Percentiles rank a stretch among this genome's conserved stretches.
Conservation (phyloP, 2,888 invertebrate genomes). For the Tryphoninae sp. region DNA sequence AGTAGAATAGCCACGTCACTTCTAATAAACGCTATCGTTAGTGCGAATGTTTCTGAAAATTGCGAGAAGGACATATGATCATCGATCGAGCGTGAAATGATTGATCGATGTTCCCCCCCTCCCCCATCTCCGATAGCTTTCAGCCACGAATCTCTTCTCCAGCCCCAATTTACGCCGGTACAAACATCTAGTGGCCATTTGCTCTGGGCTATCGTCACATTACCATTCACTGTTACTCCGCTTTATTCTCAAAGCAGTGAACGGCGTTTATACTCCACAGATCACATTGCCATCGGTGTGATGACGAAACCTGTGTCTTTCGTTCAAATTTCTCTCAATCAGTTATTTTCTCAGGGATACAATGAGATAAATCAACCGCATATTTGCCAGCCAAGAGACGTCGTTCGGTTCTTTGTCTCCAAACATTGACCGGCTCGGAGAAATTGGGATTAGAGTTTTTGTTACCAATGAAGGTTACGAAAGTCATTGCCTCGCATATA, state of each 20-base stretch:
- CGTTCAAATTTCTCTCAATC: no score
- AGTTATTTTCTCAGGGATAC: no score
- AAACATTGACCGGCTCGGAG: no score
- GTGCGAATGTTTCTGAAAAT: neutral
- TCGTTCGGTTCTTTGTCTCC: no score
- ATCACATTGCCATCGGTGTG: neutral
- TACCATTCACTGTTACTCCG: neutral
- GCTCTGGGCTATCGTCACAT: conserved; percentile 6
- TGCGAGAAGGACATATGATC: neutral
- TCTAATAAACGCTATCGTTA: conserved; percentile 1
- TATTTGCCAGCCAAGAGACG: no score
- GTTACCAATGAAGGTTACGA: no score
- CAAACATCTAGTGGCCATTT: neutral
- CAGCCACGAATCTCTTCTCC: neutral
- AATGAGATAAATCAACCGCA: no score
- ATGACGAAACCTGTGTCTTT: neutral
- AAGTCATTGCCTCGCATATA: no score
- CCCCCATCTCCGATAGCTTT: conserved; percentile 6
- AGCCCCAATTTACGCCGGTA: neutral
- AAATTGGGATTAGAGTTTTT: no score
- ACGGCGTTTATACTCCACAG: neutral
- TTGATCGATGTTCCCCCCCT: neutral
- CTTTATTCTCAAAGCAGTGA: conserved; percentile 4
- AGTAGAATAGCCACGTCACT: neutral
- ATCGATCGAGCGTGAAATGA: conserved; percentile 6